Conservation (phyloP, 1,140 invertebrate species). For the Drosophila melanica region DNA sequence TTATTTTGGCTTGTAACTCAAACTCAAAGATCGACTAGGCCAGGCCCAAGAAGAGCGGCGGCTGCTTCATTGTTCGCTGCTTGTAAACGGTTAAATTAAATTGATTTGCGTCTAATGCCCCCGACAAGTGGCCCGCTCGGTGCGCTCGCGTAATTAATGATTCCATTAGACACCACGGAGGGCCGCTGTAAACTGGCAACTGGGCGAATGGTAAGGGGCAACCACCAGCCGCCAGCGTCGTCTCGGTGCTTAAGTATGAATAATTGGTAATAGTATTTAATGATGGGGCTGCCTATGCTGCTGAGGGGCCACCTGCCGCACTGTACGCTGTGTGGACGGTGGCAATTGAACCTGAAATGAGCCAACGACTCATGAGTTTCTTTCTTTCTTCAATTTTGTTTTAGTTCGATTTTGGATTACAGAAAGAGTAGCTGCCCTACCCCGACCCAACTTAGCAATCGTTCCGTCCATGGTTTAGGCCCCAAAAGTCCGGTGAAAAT, state of each 20-base stretch:
- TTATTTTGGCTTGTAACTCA: constrained; percentile 52
- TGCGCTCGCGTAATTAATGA: constrained; percentile 73
- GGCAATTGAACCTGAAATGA: constrained; percentile 65
- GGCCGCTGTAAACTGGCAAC: constrained; percentile 14
- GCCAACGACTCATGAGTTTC: constrained; percentile 32
- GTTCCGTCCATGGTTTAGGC: constrained; percentile 72
- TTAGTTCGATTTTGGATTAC: constrained; percentile 31
- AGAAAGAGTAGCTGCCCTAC: constrained; percentile 12
- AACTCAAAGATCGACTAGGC: constrained; percentile 47
- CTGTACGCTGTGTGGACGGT: constrained; percentile 16
- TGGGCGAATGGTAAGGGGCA: constrained; percentile 3
- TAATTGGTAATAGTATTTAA: constrained; percentile 83
- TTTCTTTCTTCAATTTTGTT: constrained; percentile 18
- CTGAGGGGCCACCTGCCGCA: constrained; percentile 62
- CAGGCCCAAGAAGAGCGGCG: constrained; percentile 24
- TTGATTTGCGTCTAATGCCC: constrained; percentile 82
- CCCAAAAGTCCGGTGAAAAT: constrained; percentile 66
- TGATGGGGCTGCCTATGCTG: constrained; percentile 57
- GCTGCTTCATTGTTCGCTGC: constrained; percentile 62
- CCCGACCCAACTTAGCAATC: constrained; percentile 22
- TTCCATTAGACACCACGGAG: constrained; percentile 78
- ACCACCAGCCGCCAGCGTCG: constrained; percentile 50
- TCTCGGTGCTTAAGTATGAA: constrained; percentile 80
- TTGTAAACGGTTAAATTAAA: constrained; percentile 83
- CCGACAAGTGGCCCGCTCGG: constrained; percentile 74